These are phyloP conservation scores for Pelvicachromis taeniatus DNA, from an alignment of 2,113 vertebrate species.

Conservation along the genomic window DNA sequence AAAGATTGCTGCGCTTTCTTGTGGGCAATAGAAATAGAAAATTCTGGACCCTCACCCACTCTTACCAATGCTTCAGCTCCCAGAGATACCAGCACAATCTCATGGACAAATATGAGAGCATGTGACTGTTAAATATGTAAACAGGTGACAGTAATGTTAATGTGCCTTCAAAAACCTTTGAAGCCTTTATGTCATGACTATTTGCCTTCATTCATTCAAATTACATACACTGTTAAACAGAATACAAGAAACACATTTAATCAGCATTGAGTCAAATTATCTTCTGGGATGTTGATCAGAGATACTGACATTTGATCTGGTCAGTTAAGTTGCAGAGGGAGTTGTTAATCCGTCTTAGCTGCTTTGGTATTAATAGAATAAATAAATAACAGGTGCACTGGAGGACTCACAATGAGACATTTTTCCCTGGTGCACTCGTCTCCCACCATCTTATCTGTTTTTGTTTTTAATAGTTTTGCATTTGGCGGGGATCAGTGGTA, in stretches of 20 bases:
- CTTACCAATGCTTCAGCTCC: neutral
- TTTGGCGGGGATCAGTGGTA: neutral
- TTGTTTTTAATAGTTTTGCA: neutral
- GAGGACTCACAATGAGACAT: neutral
- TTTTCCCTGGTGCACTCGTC: neutral
- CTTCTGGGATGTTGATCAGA: neutral
- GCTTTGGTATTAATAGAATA: neutral
- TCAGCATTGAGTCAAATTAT: neutral
- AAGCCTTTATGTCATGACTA: neutral
- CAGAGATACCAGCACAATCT: neutral
- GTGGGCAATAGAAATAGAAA: too few relatives aligned
- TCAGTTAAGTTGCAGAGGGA: neutral
- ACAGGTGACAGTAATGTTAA: neutral
- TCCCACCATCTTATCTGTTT: neutral
- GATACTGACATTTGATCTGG: neutral
- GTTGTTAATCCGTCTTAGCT: neutral
- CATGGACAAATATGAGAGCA: neutral
- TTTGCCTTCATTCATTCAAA: neutral
- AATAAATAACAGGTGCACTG: fast-evolving
- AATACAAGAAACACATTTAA: neutral
- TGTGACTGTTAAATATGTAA: neutral
- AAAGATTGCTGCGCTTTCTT: too few relatives aligned
- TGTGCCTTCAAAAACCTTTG: neutral
- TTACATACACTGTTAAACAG: neutral
- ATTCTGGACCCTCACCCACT: neutral